Conservation (phyloP, 2,888 invertebrate genomes). For the Troides oblongomaculatus region DNA sequence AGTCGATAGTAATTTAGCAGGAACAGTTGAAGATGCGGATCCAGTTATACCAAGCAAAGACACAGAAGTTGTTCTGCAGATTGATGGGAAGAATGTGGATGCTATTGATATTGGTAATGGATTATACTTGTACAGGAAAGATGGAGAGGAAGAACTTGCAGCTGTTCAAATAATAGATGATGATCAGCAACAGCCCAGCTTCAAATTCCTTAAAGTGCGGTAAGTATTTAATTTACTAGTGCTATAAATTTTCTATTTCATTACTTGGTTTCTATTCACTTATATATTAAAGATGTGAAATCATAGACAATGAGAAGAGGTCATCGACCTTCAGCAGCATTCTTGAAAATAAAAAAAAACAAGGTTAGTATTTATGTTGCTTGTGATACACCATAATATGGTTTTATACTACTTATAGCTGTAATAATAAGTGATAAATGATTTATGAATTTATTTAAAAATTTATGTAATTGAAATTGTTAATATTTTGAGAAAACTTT, state of each 20-base stretch:
- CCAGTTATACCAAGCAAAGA: slow-evolving; percentile 57
- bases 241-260: not conserved
- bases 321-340: not conserved
- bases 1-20: slow-evolving; percentile 40
- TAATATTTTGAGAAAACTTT: too few relatives aligned
- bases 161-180: slow-evolving; percentile 70
- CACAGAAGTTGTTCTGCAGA: slow-evolving; percentile 69
- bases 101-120: slow-evolving; percentile 76
- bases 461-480: too few relatives aligned
- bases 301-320: not conserved
- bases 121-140: slow-evolving; percentile 69
- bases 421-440: too few relatives aligned
- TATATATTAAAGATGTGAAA: not conserved
- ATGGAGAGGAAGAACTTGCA: slow-evolving; percentile 67
- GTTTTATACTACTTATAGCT: too few relatives aligned
- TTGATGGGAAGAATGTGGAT: slow-evolving; percentile 74
- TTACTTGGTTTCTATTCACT: not conserved
- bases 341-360: not conserved
- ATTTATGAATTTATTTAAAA: too few relatives aligned
- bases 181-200: slow-evolving; percentile 60
- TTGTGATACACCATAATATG: not conserved
- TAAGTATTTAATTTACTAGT: slow-evolving; percentile 41
- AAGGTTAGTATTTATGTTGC: not conserved
- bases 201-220: slow-evolving; percentile 77
- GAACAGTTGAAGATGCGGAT: slow-evolving; percentile 46